Evolutionary conservation across 2,113 vertebrate genomes (phyloP), one percentile per base, ranked within the genome.

Genomic region (Hippoglossus stenolepis): DNA sequence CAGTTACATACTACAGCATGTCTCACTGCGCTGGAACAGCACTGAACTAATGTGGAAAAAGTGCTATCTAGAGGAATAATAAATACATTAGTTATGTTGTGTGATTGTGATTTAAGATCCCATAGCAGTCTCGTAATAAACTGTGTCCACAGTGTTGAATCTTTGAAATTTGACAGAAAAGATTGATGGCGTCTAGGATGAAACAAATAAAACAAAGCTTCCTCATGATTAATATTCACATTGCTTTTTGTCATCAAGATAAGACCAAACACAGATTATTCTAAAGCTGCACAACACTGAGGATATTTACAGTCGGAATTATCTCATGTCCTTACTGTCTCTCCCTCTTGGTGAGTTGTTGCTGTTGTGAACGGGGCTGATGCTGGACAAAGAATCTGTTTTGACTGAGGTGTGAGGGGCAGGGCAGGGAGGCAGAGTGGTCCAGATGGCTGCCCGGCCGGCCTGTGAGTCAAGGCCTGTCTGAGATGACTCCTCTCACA

Each of bases 391-490:
- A 54, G 13, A 10, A 73, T 70, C 57, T 77, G 79, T 83, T 87
- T 80, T 80, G 80, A 83, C 70, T 66, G 70, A 85, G 83, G 74
- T 70, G 66, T 82, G 85, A 75, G 78, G 65, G 80, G 64, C 81
- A 67, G 43, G 40, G 71, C 12, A 49, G 66, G 73, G 59, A 54
- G 51, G 51, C 26, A 18, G 28, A 35, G 24, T 69, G 73, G 76
- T 75, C 68, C 31, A 65, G 71, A 65, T 47, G 54, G 65, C 62
- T 72, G 79, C 61, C 73, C 57, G 57, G 65, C 73, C 65, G 79
- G 59, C 77, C 62, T 73, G 76, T 94, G 90, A 93, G 74, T 93
- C 90, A 93, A 80, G 78, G 57, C 63, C 47, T 56, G 80, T 86
- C 87, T 89, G 71, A 47, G 63, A 87, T 91, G 90, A 91, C 89